Conservation (phyloP, 2,888 invertebrate genomes). For the Temnothorax unifasciatus region DNA sequence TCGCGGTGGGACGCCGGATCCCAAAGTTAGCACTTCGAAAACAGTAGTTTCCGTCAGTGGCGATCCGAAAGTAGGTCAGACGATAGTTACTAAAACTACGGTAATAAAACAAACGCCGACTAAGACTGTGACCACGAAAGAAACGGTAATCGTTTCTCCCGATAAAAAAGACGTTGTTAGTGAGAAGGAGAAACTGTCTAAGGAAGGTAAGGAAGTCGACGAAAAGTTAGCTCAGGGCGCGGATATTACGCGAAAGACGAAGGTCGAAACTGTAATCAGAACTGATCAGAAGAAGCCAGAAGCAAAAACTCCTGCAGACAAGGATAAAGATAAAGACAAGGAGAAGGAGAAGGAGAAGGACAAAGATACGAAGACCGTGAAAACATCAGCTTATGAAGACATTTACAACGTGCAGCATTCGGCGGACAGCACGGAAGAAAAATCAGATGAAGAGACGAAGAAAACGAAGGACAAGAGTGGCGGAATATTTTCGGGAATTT, state of each 20-base stretch:
- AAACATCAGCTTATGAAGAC: constrained; percentile 77
- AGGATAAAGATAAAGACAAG: constrained; percentile 16
- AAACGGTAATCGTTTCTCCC: constrained; percentile 35
- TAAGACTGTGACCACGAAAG: constrained; percentile 61
- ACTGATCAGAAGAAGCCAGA: constrained; percentile 53
- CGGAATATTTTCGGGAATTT: constrained; percentile 82
- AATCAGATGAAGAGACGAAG: constrained; percentile 68
- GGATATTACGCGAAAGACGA: constrained; percentile 72
- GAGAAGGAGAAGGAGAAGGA: constrained; percentile 16
- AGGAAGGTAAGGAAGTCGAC: constrained; percentile 88
- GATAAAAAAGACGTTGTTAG: constrained; percentile 64
- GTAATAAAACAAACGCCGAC: constrained; percentile 70
- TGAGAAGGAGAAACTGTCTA: constrained; percentile 87
- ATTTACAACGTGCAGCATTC: constrained; percentile 77
- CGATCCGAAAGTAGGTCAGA: constrained; percentile 70
- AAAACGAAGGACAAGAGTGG: constrained; percentile 81
- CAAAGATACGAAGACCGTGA: constrained; percentile 43
- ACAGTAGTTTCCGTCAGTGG: constrained; percentile 73
- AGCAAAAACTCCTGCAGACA: constrained; percentile 31
- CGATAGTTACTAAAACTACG: constrained; percentile 76
- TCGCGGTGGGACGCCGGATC: constrained; percentile 72
- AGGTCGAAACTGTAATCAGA: constrained; percentile 33
- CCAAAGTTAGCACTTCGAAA: constrained; percentile 73
- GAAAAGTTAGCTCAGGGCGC: constrained; percentile 86
- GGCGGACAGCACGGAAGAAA: constrained; percentile 62